Percentiles rank a stretch among this genome's conserved stretches.
Conservation (phyloP, 2,113 vertebrate species). For the Buteo buteo region DNA sequence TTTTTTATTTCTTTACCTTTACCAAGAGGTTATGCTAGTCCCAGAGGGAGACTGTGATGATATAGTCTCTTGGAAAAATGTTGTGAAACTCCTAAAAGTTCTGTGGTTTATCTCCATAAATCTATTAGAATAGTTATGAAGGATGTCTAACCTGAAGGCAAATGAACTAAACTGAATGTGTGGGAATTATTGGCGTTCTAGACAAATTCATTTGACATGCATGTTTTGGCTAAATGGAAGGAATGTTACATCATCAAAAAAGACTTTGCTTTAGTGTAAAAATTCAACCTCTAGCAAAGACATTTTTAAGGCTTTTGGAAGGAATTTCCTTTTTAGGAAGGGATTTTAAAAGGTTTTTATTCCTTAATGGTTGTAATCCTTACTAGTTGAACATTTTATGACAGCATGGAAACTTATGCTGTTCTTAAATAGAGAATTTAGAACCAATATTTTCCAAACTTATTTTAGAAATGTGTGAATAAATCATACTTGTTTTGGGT, state of each 20-base stretch:
- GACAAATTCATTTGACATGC: background rate
- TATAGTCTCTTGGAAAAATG: background rate
- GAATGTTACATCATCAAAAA: constrained; percentile 33
- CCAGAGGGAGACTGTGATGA: background rate
- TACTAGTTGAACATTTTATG: background rate
- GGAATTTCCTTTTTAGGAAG: constrained; percentile 18
- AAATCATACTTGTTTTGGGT: background rate
- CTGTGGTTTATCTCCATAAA: background rate
- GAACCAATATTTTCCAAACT: background rate
- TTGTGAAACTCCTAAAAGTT: background rate
- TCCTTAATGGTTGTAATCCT: background rate
- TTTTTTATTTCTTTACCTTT: background rate
- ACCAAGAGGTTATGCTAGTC: background rate
- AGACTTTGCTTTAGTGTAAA: constrained; percentile 15
- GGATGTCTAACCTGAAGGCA: constrained; percentile 20
- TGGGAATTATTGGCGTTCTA: constrained; percentile 23
- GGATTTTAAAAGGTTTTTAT: background rate
- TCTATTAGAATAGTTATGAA: background rate
- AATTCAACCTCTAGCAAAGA: background rate
- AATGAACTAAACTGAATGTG: background rate
- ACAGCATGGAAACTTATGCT: background rate
- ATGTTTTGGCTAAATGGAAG: background rate
- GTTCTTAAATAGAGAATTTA: background rate
- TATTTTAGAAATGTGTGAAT: background rate
- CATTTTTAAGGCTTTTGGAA: constrained; percentile 4